Percentiles rank a stretch among this genome's conserved stretches.
phyloP scores from a whole-genome alignment of 2,113 vertebrate genomes.

The Hippocampus barbouri region DNA sequence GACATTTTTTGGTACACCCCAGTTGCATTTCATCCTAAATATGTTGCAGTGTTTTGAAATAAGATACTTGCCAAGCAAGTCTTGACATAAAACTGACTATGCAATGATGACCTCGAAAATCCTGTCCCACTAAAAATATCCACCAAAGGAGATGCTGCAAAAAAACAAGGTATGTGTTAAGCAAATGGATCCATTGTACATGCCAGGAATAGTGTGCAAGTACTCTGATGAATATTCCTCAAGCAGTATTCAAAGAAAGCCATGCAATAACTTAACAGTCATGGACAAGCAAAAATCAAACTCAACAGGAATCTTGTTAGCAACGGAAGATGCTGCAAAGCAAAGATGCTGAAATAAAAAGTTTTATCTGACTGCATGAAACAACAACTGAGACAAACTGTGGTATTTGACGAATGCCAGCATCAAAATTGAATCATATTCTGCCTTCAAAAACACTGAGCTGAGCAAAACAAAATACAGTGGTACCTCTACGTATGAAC shows the following conservation, averaged over 20 bases:
- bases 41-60: not conserved
- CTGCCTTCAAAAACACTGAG: slow-evolving; percentile 14
- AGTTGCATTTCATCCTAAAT: not conserved
- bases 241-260: slow-evolving; percentile 16
- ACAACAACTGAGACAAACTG: not conserved
- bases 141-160: slow-evolving; percentile 48
- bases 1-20: not conserved
- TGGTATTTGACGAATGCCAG: not conserved
- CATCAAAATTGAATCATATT: slow-evolving; percentile 11
- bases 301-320: too few relatives aligned
- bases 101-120: slow-evolving; percentile 39
- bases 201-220: slow-evolving; percentile 26
- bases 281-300: slow-evolving; percentile 21
- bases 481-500: too few relatives aligned
- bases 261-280: slow-evolving; percentile 16
- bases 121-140: slow-evolving; percentile 31
- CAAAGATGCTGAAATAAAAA: slow-evolving; percentile 4
- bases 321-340: slow-evolving; percentile 11
- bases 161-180: slow-evolving; percentile 55
- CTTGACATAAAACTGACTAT: slow-evolving; percentile 47
- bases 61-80: slow-evolving; percentile 29
- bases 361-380: not conserved
- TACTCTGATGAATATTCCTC: slow-evolving; percentile 40
- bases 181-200: slow-evolving; percentile 24
- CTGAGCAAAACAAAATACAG: slow-evolving; percentile 16